Evolutionary conservation across 1,140 invertebrate genomes (phyloP).

Genomic region (Drosophila bocqueti): DNA sequence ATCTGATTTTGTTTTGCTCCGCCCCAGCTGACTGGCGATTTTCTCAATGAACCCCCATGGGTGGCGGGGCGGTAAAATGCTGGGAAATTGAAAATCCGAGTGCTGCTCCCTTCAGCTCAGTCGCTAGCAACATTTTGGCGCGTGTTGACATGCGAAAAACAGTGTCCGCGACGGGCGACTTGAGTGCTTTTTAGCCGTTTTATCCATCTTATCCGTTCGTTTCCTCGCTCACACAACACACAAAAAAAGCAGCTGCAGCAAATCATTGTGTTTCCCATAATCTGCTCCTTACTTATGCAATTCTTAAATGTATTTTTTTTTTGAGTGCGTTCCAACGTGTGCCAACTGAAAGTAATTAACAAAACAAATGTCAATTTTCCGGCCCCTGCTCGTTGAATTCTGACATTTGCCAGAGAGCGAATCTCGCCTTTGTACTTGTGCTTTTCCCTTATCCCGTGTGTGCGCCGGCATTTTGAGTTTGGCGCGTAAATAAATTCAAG

Average conservation of each 20-base stretch:
- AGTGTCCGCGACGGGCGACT: slow-evolving; percentile 66
- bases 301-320: slow-evolving; percentile 8
- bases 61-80: neutral
- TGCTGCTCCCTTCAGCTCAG: slow-evolving; percentile 47
- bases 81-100: slow-evolving; percentile 19
- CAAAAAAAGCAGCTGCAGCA: slow-evolving; percentile 29
- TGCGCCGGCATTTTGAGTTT: slow-evolving; percentile 63
- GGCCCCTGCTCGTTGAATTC: slow-evolving; percentile 1
- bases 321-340: slow-evolving; percentile 19
- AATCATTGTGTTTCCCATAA: slow-evolving; percentile 13
- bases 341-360: slow-evolving; percentile 44
- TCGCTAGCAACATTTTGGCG: slow-evolving; percentile 84
- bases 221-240: slow-evolving; percentile 20
- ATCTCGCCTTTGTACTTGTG: neutral
- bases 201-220: slow-evolving; percentile 64
- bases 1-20: slow-evolving; percentile 76
- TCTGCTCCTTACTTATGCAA: neutral
- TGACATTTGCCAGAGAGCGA: neutral
- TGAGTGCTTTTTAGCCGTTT: slow-evolving; percentile 64
- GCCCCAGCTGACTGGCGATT: slow-evolving; percentile 38
- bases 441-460: neutral
- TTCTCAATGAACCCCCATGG: slow-evolving; percentile 25
- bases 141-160: slow-evolving; percentile 80
- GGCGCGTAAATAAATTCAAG: slow-evolving; percentile 64
- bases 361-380: slow-evolving; percentile 5